A percentile compares a stretch with the other conserved stretches of the same genome.
Conservation (phyloP, 2,888 invertebrate genomes). For the Sycophila texana region DNA sequence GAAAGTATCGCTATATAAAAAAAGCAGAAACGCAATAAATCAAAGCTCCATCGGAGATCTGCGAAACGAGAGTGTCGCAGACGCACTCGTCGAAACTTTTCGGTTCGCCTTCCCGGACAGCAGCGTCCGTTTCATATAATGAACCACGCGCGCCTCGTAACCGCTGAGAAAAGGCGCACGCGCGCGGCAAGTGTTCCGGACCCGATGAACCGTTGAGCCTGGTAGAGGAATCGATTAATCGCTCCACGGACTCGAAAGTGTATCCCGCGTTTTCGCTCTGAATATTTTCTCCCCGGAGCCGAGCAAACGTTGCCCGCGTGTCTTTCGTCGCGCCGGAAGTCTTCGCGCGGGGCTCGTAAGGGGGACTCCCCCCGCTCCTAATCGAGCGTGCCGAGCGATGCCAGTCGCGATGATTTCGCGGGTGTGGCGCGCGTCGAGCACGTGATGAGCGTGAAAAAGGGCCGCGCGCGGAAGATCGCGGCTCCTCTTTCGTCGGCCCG, state of each 20-base stretch:
- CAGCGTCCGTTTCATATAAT: background rate
- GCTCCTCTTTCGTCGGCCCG: background rate
- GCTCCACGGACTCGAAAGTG: constrained; percentile 56
- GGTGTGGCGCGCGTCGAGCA: constrained; percentile 10
- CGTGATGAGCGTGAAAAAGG: background rate
- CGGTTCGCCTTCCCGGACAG: no score
- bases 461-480: no score
- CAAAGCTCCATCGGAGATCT: no score
- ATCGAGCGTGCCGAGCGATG: constrained; percentile 26
- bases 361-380: background rate
- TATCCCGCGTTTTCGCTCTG: constrained; percentile 56
- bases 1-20: no score
- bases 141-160: background rate
- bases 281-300: constrained; percentile 42
- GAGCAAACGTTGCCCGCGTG: constrained; percentile 1
- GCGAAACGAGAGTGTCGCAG: no score
- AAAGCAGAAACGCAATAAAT: no score
- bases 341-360: background rate
- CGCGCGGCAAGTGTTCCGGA: no score
- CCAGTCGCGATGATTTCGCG: constrained; percentile 6
- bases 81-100: no score
- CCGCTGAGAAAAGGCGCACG: no score
- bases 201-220: constrained; percentile 43
- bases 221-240: constrained; percentile 56
- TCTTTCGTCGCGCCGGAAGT: constrained; percentile 34